Conservation (phyloP, 1,140 invertebrate species). For the Drosophila sucinea region DNA sequence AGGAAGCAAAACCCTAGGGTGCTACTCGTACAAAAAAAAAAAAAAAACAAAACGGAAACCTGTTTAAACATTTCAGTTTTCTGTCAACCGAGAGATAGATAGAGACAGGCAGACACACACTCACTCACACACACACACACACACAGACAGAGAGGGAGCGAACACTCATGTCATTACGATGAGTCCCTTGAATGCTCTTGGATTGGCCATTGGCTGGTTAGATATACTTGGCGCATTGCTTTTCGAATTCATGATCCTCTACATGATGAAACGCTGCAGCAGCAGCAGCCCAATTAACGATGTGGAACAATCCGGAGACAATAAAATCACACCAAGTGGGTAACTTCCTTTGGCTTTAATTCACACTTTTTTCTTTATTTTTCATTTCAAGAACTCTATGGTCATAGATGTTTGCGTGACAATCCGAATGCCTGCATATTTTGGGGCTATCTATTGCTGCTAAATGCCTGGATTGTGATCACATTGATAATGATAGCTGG, state of each 20-base stretch:
- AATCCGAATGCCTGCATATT: constrained; percentile 35
- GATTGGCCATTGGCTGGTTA: constrained; percentile 64
- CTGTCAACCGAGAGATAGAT: constrained; percentile 37
- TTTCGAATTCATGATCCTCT: constrained; percentile 62
- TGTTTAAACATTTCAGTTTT: constrained; percentile 56
- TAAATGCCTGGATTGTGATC: constrained; percentile 60
- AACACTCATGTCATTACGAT: constrained; percentile 24
- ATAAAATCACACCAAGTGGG: neutral
- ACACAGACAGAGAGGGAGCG: neutral
- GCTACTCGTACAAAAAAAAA: constrained; percentile 28
- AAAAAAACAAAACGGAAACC: constrained; percentile 32
- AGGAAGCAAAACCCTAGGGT: constrained; percentile 40
- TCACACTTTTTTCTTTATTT: too few species aligned
- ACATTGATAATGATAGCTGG: constrained; percentile 57
- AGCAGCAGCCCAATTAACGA: neutral
- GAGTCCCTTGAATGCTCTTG: constrained; percentile 53
- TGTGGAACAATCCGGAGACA: neutral
- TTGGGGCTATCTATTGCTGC: constrained; percentile 53
- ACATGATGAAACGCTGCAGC: constrained; percentile 29
- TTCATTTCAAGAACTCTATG: constrained; percentile 23
- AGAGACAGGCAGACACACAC: neutral
- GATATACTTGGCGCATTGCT: constrained; percentile 57
- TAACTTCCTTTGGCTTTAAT: neutral
- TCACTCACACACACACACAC: constrained; percentile 3
- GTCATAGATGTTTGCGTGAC: constrained; percentile 1